A percentile compares a stretch with the other conserved stretches of the same genome.
Evolutionary conservation across 2,113 vertebrate genomes (phyloP).

Genomic region (Hydrochoerus hydrochaeris): DNA sequence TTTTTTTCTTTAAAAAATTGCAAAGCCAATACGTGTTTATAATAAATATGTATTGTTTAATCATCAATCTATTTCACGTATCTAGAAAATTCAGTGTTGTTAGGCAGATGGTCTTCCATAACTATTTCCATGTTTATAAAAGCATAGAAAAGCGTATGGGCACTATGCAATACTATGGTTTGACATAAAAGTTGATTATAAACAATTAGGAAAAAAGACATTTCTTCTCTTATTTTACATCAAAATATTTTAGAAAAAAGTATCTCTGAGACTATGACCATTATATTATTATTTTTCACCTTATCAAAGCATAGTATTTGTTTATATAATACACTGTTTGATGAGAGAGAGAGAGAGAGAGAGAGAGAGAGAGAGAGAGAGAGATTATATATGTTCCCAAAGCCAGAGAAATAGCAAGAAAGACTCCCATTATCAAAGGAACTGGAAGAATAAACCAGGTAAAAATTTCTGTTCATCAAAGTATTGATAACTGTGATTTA

Average conservation of each 20-base stretch:
- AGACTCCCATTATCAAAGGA: constrained; percentile 23
- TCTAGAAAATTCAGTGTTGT: not conserved
- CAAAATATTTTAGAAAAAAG: not conserved
- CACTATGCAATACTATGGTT: not conserved
- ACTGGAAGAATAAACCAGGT: not conserved
- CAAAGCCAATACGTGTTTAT: not conserved
- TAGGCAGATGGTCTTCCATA: not conserved
- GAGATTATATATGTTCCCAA: not conserved
- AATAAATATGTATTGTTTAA: not conserved
- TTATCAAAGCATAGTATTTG: constrained; percentile 7
- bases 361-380: too few species aligned
- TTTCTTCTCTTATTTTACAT: constrained; percentile 25
- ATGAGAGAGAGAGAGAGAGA: not conserved
- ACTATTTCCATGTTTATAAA: not conserved
- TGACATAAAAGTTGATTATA: not conserved
- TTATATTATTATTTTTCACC: constrained; percentile 28
- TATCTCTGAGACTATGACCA: not conserved
- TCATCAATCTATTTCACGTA: not conserved
- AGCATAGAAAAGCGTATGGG: not conserved
- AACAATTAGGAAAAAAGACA: not conserved
- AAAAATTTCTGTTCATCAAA: not conserved
- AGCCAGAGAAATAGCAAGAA: not conserved
- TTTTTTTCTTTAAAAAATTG: not conserved
- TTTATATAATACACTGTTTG: constrained; percentile 27
- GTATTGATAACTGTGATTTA: constrained; percentile 9